phyloP scores from a whole-genome alignment of 2,888 invertebrate genomes.

The Hirudinaria manillensis region DNA sequence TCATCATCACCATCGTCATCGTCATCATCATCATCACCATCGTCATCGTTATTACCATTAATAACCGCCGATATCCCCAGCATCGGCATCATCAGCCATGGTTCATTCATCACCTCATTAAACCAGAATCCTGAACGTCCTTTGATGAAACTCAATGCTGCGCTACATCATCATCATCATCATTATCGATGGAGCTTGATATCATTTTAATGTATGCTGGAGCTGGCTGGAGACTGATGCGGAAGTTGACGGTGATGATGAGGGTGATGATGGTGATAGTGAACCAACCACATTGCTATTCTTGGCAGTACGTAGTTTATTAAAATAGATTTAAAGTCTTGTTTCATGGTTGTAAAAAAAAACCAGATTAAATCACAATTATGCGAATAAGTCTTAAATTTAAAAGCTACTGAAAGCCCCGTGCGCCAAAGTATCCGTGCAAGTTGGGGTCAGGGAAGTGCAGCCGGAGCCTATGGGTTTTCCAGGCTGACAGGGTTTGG shows the following conservation, averaged over 20 bases:
- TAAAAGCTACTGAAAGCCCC: too few relatives aligned
- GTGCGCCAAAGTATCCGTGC: too few relatives aligned
- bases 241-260: neutral
- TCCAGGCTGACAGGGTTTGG: too few relatives aligned
- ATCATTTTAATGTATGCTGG: neutral
- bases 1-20: neutral
- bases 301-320: too few relatives aligned
- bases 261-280: neutral
- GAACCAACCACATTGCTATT: too few relatives aligned
- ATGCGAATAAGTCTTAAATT: too few relatives aligned
- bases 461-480: too few relatives aligned
- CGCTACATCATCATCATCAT: neutral
- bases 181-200: slow-evolving; percentile 2
- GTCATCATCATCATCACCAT: neutral
- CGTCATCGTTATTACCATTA: neutral
- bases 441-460: too few relatives aligned
- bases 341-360: too few relatives aligned
- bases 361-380: too few relatives aligned
- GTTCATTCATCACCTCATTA: neutral
- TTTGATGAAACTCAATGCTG: neutral
- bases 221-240: neutral
- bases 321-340: too few relatives aligned
- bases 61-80: neutral
- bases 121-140: neutral
- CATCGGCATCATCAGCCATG: neutral